Conservation (phyloP, 2,797 vertebrate genomes). For the Chaenodraco wilsoni region DNA sequence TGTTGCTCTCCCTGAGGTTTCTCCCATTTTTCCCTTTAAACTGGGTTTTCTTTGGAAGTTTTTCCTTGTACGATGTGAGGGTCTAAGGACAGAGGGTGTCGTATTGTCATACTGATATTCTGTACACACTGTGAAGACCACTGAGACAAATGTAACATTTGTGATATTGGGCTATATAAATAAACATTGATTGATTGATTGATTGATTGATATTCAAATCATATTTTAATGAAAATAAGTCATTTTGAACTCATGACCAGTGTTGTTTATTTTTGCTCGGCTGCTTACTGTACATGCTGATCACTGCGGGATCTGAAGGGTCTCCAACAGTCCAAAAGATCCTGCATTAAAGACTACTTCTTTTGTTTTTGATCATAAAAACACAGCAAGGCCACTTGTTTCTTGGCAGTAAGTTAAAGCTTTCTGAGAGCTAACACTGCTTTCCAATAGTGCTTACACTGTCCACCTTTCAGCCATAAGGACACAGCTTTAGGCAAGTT, state of each 20-base stretch:
- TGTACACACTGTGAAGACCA: too few species aligned
- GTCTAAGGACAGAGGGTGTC: too few species aligned
- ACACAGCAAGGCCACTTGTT: background rate
- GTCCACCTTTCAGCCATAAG: background rate
- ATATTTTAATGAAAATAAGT: background rate
- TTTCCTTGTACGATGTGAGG: too few species aligned
- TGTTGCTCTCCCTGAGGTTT: too few species aligned
- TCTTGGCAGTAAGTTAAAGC: background rate
- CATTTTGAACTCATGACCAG: conserved; percentile 19
- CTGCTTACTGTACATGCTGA: conserved; percentile 29
- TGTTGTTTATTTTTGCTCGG: conserved; percentile 27
- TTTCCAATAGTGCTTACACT: background rate
- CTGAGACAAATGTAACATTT: too few species aligned
- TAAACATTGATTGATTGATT: too few species aligned
- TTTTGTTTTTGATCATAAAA: conserved; percentile 7
- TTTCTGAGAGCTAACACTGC: background rate
- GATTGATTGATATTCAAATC: too few species aligned
- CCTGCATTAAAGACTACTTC: background rate
- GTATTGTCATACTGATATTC: too few species aligned
- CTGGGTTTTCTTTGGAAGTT: too few species aligned
- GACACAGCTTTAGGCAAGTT: background rate
- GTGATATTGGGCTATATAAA: too few species aligned
- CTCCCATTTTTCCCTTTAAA: too few species aligned
- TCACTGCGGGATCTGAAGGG: conserved; percentile 25
- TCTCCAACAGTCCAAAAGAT: conserved; percentile 18